phyloP scores from a whole-genome alignment of 2,113 vertebrate genomes.

The Ovis aries region ARS-UI_Ramb_v3.0 NC_056060.1:44242501-44243000 shows the following conservation, averaged over 20 bases:
- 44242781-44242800: background rate
- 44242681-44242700: background rate
- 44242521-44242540: no score
- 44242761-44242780: background rate
- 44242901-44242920: background rate
- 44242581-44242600: no score
- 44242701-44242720: background rate
- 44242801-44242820: constrained; percentile 35
- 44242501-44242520: no score
- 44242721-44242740: background rate
- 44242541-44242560: no score
- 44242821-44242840: constrained; percentile 32
- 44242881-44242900: background rate
- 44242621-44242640: background rate
- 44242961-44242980: background rate
- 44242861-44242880: background rate
- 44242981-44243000: background rate
- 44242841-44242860: constrained; percentile 11
- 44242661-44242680: background rate
- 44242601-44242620: no score
- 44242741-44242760: background rate
- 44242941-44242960: background rate
- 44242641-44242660: background rate
- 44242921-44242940: background rate
- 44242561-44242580: no score